Conservation (phyloP, 2,797 vertebrate genomes). For the Notoglanidium macrostoma region DNA sequence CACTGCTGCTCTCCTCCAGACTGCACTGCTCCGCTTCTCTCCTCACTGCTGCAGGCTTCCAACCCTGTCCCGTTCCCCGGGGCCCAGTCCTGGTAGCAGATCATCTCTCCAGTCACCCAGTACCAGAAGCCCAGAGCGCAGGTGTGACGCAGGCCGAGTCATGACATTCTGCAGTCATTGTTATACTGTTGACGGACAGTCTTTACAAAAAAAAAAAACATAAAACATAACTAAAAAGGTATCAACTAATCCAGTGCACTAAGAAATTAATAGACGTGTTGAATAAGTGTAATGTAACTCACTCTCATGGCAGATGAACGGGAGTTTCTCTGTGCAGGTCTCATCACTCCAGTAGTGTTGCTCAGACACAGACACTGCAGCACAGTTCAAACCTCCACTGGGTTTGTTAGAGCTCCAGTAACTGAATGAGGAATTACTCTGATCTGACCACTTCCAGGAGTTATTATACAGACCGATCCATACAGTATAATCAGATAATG, state of each 20-base stretch:
- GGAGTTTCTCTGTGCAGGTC: fast-evolving
- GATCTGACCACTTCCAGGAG: slow-evolving; percentile 48
- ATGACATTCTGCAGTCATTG: too few species aligned
- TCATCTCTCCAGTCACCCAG: not conserved
- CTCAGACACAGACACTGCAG: not conserved
- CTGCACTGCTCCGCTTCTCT: slow-evolving; percentile 13
- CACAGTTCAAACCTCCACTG: not conserved
- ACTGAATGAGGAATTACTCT: slow-evolving; percentile 37
- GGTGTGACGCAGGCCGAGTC: too few species aligned
- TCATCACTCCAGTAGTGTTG: not conserved
- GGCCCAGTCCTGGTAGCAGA: slow-evolving; percentile 5
- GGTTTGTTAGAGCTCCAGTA: not conserved
- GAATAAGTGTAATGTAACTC: slow-evolving; percentile 8
- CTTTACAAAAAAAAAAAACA: too few species aligned
- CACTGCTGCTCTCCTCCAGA: slow-evolving; percentile 2
- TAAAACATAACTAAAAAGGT: too few species aligned
- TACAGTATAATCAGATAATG: too few species aligned
- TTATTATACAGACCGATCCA: not conserved
- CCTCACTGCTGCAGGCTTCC: not conserved
- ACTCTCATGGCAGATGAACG: slow-evolving; percentile 40
- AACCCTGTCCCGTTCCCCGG: not conserved
- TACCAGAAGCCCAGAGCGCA: not conserved
- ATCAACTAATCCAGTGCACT: too few species aligned
- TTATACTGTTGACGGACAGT: too few species aligned
- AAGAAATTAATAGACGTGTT: not conserved